These are phyloP conservation scores for Sphinx pinastri DNA, from an alignment of 2,888 invertebrate species.

Conservation along the genomic window DNA sequence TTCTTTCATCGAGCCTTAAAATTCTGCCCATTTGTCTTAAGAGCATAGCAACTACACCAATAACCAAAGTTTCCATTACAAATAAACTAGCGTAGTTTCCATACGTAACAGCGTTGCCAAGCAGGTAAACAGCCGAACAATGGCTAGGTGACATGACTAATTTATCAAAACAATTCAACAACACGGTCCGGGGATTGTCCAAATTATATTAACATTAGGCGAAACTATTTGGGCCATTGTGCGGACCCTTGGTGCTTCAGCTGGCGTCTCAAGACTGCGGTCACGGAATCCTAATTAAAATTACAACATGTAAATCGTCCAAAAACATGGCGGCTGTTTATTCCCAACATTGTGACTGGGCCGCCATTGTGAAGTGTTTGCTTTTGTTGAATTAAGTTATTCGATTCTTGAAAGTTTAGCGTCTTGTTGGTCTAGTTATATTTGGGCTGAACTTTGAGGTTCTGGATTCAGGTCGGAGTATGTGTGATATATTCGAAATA, in stretches of 20 bases:
- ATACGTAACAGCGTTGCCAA: not conserved
- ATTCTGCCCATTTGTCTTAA: no score
- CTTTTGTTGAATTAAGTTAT: conserved; percentile 51
- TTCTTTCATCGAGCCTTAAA: no score
- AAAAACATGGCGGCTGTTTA: conserved; percentile 22
- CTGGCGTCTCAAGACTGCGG: conserved; percentile 61
- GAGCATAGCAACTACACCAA: no score
- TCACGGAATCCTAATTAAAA: conserved; percentile 79
- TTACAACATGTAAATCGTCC: conserved; percentile 78
- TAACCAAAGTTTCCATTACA: no score
- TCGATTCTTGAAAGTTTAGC: conserved; percentile 42
- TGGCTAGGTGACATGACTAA: conserved; percentile 9
- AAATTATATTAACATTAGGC: conserved; percentile 83
- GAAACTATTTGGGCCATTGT: conserved; percentile 71
- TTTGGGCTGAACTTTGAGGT: no score
- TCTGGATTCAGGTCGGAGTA: no score
- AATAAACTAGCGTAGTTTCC: no score
- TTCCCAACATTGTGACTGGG: not conserved
- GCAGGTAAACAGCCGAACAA: conserved; percentile 16
- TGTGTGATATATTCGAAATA: no score
- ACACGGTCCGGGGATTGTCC: conserved; percentile 72
- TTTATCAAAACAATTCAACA: conserved; percentile 41
- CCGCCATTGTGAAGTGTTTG: conserved; percentile 27
- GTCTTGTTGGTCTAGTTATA: no score
- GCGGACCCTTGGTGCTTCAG: conserved; percentile 42